Percentiles rank a stretch among this genome's conserved stretches.
These are phyloP conservation scores for Sapayoa aenigma DNA, from an alignment of 2,113 vertebrate species.

Conservation along the genomic window DNA sequence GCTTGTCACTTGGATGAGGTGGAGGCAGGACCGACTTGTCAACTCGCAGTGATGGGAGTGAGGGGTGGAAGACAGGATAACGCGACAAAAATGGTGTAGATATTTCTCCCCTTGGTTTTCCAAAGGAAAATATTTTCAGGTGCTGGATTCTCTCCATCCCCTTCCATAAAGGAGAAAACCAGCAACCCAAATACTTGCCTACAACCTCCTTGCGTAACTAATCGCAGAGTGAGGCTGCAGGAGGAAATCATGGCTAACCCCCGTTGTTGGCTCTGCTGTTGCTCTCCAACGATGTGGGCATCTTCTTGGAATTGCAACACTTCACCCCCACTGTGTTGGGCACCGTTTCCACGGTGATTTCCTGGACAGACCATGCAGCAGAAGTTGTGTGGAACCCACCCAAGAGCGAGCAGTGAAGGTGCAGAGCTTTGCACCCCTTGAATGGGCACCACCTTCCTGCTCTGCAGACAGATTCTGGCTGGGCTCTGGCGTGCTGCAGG, in stretches of 20 bases:
- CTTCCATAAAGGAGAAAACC: not conserved
- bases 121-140: not conserved
- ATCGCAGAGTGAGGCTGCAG: not conserved
- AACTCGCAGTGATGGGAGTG: not conserved
- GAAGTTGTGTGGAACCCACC: not conserved
- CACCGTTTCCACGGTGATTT: not conserved
- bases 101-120: constrained; percentile 9
- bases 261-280: not conserved
- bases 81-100: not conserved
- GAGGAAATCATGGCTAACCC: not conserved
- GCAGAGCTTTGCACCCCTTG: not conserved
- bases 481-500: not conserved
- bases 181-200: not conserved
- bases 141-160: not conserved
- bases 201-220: not conserved
- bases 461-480: not conserved
- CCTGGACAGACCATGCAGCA: not conserved
- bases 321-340: fast-evolving
- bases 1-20: constrained; percentile 34
- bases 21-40: constrained; percentile 39
- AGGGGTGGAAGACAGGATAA: constrained; percentile 16
- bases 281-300: not conserved
- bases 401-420: fast-evolving
- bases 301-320: fast-evolving
- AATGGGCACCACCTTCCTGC: not conserved